These are phyloP conservation scores for Todiramphus saurophagus DNA, from an alignment of 2,113 vertebrate species.

Conservation along the genomic window DNA sequence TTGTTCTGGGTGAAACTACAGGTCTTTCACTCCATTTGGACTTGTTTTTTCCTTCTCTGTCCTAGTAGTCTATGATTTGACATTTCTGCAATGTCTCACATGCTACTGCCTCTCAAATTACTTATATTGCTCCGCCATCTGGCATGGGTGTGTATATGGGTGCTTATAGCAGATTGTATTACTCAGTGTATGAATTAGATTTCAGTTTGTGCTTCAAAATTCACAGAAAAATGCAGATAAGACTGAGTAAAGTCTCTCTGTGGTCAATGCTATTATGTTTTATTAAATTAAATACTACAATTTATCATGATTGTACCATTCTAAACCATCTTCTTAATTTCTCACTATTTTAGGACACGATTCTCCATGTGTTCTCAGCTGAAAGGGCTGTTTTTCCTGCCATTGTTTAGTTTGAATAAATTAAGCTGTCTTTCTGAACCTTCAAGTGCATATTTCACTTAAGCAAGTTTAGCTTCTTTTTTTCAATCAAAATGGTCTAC, in stretches of 20 bases:
- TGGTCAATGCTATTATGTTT: neutral
- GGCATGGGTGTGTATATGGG: neutral
- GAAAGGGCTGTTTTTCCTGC: neutral
- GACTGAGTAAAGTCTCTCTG: neutral
- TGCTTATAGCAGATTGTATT: neutral
- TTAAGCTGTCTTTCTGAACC: neutral
- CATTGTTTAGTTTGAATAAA: neutral
- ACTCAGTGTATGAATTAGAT: neutral
- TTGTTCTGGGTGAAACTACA: constrained; percentile 24
- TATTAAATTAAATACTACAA: neutral
- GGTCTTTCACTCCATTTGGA: constrained; percentile 18
- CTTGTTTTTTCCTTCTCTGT: neutral
- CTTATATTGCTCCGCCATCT: neutral
- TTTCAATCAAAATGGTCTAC: neutral
- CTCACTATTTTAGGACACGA: neutral
- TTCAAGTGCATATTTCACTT: neutral
- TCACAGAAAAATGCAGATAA: neutral
- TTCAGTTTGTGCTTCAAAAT: neutral
- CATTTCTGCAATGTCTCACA: neutral
- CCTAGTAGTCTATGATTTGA: neutral
- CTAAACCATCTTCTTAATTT: neutral
- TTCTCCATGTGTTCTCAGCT: neutral
- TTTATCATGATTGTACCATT: neutral
- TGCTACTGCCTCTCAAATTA: neutral
- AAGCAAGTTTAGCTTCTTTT: neutral